Evolutionary conservation across 2,888 invertebrate genomes (phyloP).

Genomic region (Heliconius erato): DNA sequence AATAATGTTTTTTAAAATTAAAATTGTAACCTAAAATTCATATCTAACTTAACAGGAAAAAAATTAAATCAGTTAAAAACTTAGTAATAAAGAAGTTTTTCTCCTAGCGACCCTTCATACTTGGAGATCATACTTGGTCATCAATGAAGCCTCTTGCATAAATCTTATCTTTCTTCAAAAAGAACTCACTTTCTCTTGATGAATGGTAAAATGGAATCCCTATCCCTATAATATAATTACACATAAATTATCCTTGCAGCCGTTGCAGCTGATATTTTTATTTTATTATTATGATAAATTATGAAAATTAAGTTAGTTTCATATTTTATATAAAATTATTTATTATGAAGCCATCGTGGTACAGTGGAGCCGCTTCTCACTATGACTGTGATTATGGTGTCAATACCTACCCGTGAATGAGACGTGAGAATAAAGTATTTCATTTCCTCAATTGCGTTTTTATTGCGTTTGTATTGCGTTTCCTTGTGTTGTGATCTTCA

Average conservation of each 20-base stretch:
- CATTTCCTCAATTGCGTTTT: no score
- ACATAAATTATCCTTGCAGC: background rate
- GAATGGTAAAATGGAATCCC: conserved; percentile 6
- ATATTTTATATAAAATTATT: no score
- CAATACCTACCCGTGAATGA: no score
- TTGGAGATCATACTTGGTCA: conserved; percentile 8
- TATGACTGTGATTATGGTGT: no score
- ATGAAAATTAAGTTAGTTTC: background rate
- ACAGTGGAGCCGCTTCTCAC: no score
- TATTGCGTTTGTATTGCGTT: no score
- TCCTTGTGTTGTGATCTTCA: no score
- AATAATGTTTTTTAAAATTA: background rate
- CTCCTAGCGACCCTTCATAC: background rate
- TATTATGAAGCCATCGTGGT: no score
- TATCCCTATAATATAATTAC: background rate
- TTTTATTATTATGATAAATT: background rate
- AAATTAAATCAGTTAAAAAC: background rate
- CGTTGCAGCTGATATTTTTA: background rate
- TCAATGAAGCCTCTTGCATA: conserved; percentile 8
- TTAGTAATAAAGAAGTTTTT: background rate
- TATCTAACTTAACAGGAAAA: background rate
- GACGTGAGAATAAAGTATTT: no score
- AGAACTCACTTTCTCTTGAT: background rate
- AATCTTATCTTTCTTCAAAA: background rate
- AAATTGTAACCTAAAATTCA: background rate